These are phyloP conservation scores for Neoitamus cyanurus DNA, from an alignment of 2,888 invertebrate genomes.

Conservation along the genomic window DNA sequence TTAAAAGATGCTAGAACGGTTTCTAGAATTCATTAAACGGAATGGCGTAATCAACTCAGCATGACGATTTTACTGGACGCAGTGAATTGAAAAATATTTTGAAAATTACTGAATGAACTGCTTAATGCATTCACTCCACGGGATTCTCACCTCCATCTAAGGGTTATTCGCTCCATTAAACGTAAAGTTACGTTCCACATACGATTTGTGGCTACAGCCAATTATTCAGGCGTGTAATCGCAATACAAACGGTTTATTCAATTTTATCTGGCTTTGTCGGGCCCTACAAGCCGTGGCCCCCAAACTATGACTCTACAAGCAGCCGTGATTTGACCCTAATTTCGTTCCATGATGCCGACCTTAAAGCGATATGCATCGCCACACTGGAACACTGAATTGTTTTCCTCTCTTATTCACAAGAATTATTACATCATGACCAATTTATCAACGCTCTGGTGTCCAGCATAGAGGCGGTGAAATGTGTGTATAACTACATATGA, in stretches of 20 bases:
- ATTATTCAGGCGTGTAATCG: neutral
- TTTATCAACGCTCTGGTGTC: neutral
- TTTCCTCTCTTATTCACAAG: neutral
- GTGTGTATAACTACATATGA: neutral
- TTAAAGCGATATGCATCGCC: neutral
- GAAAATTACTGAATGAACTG: neutral
- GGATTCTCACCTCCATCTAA: neutral
- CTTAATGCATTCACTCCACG: neutral
- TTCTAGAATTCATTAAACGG: neutral
- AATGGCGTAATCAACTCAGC: neutral
- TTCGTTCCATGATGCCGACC: neutral
- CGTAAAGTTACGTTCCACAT: neutral
- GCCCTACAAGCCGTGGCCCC: neutral
- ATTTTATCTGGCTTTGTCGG: neutral
- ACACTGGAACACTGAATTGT: neutral
- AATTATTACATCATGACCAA: constrained; percentile 1
- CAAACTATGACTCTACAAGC: neutral
- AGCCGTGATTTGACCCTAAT: neutral
- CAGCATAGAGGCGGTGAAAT: neutral
- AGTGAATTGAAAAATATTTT: neutral
- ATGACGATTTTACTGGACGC: neutral
- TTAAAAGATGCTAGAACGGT: neutral
- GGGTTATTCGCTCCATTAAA: neutral
- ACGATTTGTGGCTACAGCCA: neutral
- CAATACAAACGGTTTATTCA: neutral